phyloP scores from a whole-genome alignment of 2,797 vertebrate species.

The Pachyuromys duprasi region DNA sequence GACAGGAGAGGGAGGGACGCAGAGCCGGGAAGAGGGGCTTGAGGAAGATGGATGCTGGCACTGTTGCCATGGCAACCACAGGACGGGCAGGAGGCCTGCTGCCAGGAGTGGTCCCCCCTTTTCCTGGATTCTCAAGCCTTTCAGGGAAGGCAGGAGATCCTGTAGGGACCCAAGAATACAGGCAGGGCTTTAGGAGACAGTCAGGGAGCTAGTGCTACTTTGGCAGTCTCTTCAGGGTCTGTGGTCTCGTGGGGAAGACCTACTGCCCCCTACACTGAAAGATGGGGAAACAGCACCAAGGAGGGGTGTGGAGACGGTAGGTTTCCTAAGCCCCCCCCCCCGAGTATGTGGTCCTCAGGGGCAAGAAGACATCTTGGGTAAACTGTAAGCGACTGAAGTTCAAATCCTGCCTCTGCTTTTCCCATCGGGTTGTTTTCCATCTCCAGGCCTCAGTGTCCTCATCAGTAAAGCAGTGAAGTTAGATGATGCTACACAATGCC shows the following conservation, averaged over 20 bases:
- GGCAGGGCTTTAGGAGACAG: neutral
- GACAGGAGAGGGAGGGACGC: constrained; percentile 26
- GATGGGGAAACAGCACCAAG: neutral
- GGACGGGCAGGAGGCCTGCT: neutral
- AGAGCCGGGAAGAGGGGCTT: constrained; percentile 57
- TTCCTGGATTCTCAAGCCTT: constrained; percentile 13
- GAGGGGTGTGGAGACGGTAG: neutral
- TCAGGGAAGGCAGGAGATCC: neutral
- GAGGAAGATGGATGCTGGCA: constrained; percentile 66
- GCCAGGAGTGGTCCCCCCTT: constrained; percentile 10
- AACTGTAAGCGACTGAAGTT: neutral
- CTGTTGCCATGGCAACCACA: constrained; percentile 55
- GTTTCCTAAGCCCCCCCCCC: neutral
- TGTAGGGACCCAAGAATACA: neutral
- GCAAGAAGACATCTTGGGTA: neutral
- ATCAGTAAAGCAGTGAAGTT: neutral
- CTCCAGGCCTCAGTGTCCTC: neutral
- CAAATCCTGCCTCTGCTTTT: neutral
- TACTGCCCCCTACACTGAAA: neutral
- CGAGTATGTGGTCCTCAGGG: neutral
- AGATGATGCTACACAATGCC: neutral
- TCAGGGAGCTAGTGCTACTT: neutral
- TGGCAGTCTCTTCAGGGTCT: neutral
- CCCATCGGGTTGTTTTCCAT: neutral
- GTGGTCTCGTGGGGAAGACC: neutral